Base-by-base conservation (phyloP, 2,797 vertebrate species). In the Sebastes hubbsi region DNA sequence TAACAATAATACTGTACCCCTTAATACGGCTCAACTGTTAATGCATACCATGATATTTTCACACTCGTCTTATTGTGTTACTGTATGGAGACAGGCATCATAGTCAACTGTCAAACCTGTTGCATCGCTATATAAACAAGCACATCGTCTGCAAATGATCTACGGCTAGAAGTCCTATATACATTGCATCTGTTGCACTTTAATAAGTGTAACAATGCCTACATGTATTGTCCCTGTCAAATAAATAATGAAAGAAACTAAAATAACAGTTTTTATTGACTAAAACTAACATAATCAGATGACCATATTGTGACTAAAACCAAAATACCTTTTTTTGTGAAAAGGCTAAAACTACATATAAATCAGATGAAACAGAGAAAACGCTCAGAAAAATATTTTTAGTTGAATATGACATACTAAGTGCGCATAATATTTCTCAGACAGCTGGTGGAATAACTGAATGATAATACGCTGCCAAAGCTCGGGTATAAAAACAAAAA, bases 401-500 rank as follows among this genome's bases (percentile, higher is more conserved):
- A 11, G 5, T 14, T 65, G 36, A 13, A 4, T 30, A 10, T 24
- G 25, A 36, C 5, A 73, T 34, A n/a, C 5, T 22, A 46, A 7
- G 16, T 68, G 7, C 38, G 6, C 32, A 46, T 27, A 49, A 38
- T 29, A 54, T 59, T 46, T 68, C 4, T 38, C 7, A 12, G 18
- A 58, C 24, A 65, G n/a, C 8, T 54, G 30, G 24, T 11, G 59
- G 62, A 38, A 34, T 14, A 63, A 60, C 8, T 12, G 2, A 67
- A 64, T 77, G 16, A 52, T 24, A 36, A 36, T 30, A 54, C 6
- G 3, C 13, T 12, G 5, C 46, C n/a, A 79, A 55, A 70, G 4
- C 18, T 73, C 6, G 1, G 34, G 62, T 27, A 24, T 46, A 16
- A 62, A 78, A 74, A 54, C 2, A 85, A 71, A 83, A 49, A 67